Percentiles rank a stretch among this genome's conserved stretches.
These are phyloP conservation scores for Portunus trituberculatus DNA, from an alignment of 1,140 invertebrate genomes.

Conservation along the genomic window DNA sequence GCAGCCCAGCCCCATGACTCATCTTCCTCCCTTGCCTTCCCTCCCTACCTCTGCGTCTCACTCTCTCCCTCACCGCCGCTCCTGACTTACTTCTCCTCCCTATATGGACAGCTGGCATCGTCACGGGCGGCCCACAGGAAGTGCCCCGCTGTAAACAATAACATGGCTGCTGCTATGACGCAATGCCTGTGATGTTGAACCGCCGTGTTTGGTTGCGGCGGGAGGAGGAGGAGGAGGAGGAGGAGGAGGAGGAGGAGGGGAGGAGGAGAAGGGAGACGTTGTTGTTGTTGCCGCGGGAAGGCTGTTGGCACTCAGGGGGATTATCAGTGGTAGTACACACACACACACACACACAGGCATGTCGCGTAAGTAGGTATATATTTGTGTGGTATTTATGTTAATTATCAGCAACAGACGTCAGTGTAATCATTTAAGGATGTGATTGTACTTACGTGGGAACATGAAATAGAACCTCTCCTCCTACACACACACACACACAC, in stretches of 20 bases:
- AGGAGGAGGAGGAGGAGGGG: too few species aligned
- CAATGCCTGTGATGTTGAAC: conserved; percentile 4
- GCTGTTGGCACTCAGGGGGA: too few species aligned
- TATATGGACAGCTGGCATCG: neutral
- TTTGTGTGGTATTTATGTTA: too few species aligned
- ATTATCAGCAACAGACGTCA: too few species aligned
- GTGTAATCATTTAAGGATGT: too few species aligned
- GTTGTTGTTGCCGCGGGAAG: neutral
- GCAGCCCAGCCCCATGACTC: neutral
- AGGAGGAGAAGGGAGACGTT: neutral
- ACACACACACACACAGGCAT: too few species aligned
- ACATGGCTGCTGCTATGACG: neutral
- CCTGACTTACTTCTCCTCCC: neutral
- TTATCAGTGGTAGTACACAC: too few species aligned
- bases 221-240: neutral
- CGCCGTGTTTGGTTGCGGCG: neutral
- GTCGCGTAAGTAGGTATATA: too few species aligned
- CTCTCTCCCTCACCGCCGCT: too few species aligned
- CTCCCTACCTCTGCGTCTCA: neutral
- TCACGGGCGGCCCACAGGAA: neutral
- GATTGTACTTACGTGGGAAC: too few species aligned
- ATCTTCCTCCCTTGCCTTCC: neutral
- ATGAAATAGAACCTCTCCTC: neutral
- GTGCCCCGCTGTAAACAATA: conserved; percentile 11
- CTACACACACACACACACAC: too few species aligned